Evolutionary conservation across 2,888 invertebrate genomes (phyloP).

Genomic region (Sabatieria punctata): DNA sequence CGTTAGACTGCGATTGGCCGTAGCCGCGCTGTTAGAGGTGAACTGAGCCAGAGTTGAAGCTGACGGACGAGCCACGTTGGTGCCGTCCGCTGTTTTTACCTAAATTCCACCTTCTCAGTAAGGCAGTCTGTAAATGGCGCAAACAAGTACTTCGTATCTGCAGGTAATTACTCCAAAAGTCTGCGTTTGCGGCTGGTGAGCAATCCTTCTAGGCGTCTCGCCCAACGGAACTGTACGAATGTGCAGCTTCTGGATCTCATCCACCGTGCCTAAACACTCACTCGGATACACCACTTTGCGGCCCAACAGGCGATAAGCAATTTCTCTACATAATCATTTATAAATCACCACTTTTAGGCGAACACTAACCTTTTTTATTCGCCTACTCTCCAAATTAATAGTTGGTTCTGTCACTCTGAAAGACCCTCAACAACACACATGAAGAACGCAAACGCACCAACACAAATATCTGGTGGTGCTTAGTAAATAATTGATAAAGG

Average conservation of each 20-base stretch:
- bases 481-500: background rate
- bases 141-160: constrained; percentile 53
- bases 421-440: too few species aligned
- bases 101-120: background rate
- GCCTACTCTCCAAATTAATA: too few species aligned
- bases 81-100: background rate
- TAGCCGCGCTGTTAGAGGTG: constrained; percentile 41
- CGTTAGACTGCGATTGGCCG: constrained; percentile 33
- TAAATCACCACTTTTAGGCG: too few species aligned
- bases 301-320: too few species aligned
- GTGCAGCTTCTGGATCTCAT: constrained; percentile 93
- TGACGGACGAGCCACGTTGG: constrained; percentile 41
- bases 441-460: too few species aligned
- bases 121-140: background rate
- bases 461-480: too few species aligned
- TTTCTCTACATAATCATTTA: too few species aligned
- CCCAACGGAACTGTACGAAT: constrained; percentile 84
- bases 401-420: too few species aligned
- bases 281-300: too few species aligned
- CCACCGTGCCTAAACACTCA: constrained; percentile 39
- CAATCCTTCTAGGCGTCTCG: constrained; percentile 75
- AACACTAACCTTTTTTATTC: too few species aligned
- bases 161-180: constrained; percentile 84
- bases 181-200: constrained; percentile 76
- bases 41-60: constrained; percentile 60